Percentiles rank a stretch among this genome's conserved stretches.
Conservation (phyloP, 2,888 invertebrate species). For the Morinoia aosen region DNA sequence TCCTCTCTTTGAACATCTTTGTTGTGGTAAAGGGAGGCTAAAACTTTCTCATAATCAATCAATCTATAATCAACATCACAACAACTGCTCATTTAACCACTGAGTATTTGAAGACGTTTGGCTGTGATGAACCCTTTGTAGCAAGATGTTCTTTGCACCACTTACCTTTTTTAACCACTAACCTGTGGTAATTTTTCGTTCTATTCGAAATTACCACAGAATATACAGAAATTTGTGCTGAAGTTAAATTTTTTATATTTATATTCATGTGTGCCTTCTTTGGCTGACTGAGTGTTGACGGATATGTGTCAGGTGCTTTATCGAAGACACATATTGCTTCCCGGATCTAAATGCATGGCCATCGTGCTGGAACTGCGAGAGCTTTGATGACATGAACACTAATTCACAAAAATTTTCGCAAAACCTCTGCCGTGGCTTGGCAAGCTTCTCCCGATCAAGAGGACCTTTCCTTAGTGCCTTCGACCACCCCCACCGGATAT, state of each 20-base stretch:
- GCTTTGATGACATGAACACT: constrained; percentile 10
- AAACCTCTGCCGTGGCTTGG: constrained; percentile 41
- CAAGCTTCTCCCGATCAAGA: not conserved
- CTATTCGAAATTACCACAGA: not conserved
- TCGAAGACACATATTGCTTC: not conserved
- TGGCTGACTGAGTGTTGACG: not conserved
- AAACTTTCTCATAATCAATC: too few relatives aligned
- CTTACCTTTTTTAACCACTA: not conserved
- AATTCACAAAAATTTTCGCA: not conserved
- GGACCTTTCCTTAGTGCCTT: not conserved
- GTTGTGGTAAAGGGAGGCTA: too few relatives aligned
- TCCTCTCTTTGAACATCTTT: too few relatives aligned
- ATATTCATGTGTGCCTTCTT: not conserved
- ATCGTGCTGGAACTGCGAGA: not conserved
- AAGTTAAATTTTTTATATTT: not conserved
- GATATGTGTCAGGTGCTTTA: not conserved
- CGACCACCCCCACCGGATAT: not conserved
- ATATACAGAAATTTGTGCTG: not conserved
- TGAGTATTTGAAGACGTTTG: not conserved
- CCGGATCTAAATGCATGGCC: not conserved
- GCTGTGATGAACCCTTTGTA: not conserved
- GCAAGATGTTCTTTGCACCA: not conserved
- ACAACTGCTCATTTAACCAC: too few relatives aligned
- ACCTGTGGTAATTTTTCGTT: not conserved
- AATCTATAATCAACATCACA: too few relatives aligned